These are phyloP conservation scores for Diorhabda carinulata DNA, from an alignment of 1,140 invertebrate genomes.

Conservation along the genomic window DNA sequence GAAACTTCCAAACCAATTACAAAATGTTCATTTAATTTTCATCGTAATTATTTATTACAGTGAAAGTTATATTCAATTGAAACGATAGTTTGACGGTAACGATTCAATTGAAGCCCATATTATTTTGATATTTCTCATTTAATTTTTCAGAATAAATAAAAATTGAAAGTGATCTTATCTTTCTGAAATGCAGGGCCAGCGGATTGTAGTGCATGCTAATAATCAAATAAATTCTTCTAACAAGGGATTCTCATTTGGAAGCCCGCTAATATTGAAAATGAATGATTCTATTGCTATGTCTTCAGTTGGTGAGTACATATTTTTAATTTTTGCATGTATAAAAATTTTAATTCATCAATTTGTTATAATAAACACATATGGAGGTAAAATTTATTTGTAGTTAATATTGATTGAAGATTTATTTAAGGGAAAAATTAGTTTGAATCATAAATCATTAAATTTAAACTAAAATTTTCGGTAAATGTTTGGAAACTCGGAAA, in stretches of 20 bases:
- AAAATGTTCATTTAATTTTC: too few species aligned
- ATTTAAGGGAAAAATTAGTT: not conserved
- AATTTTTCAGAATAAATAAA: too few species aligned
- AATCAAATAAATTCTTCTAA: constrained; percentile 49
- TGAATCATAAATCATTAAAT: not conserved
- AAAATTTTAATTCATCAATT: not conserved
- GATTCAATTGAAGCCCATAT: too few species aligned
- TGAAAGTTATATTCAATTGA: too few species aligned
- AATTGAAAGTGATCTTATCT: not conserved
- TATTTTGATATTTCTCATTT: too few species aligned
- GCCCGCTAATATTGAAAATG: constrained; percentile 68
- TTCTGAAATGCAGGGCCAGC: constrained; percentile 38
- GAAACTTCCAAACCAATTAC: too few species aligned
- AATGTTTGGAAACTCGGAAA: too few species aligned
- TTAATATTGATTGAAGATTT: not conserved
- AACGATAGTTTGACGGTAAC: too few species aligned
- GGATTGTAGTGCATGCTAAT: constrained; percentile 46
- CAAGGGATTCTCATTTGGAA: constrained; percentile 47
- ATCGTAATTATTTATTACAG: too few species aligned
- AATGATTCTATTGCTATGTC: constrained; percentile 65
- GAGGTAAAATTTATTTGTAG: not conserved
- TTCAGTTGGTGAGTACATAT: constrained; percentile 59
- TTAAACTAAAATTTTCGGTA: not conserved
- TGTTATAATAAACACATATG: not conserved
- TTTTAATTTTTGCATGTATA: not conserved